phyloP scores from a whole-genome alignment of 2,797 vertebrate genomes.

The Amphiprion clarkii region DNA sequence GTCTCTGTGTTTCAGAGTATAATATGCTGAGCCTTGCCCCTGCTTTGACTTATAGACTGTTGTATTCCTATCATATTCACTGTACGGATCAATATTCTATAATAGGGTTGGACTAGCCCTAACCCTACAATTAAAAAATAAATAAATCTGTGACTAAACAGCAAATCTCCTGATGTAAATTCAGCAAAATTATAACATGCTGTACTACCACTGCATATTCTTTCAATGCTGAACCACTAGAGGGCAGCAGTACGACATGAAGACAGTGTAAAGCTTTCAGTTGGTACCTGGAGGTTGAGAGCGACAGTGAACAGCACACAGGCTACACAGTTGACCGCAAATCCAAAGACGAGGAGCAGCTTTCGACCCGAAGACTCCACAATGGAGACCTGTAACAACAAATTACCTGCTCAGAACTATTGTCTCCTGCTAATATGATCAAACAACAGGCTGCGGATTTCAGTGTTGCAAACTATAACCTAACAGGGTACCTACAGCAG shows the following conservation, averaged over 20 bases:
- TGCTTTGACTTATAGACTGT: too few relatives aligned
- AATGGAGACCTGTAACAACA: slow-evolving; percentile 88
- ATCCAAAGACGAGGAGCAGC: slow-evolving; percentile 90
- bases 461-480: neutral
- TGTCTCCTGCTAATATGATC: slow-evolving; percentile 1
- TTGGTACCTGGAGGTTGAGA: slow-evolving; percentile 89
- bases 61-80: too few relatives aligned
- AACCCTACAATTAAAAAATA: too few relatives aligned
- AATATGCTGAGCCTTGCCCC: neutral
- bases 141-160: too few relatives aligned
- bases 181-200: too few relatives aligned
- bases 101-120: too few relatives aligned
- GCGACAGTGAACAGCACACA: slow-evolving; percentile 89
- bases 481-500: slow-evolving; percentile 84
- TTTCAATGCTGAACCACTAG: slow-evolving; percentile 36
- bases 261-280: neutral
- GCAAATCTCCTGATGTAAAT: too few relatives aligned
- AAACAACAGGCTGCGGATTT: neutral
- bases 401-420: neutral
- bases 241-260: slow-evolving; percentile 52
- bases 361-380: slow-evolving; percentile 91
- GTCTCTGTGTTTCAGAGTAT: neutral
- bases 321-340: slow-evolving; percentile 87
- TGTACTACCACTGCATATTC: too few relatives aligned
- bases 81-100: too few relatives aligned